A percentile compares a stretch with the other conserved stretches of the same genome.
phyloP scores from a whole-genome alignment of 2,113 vertebrate genomes.

The Thalassoma bifasciatum region DNA sequence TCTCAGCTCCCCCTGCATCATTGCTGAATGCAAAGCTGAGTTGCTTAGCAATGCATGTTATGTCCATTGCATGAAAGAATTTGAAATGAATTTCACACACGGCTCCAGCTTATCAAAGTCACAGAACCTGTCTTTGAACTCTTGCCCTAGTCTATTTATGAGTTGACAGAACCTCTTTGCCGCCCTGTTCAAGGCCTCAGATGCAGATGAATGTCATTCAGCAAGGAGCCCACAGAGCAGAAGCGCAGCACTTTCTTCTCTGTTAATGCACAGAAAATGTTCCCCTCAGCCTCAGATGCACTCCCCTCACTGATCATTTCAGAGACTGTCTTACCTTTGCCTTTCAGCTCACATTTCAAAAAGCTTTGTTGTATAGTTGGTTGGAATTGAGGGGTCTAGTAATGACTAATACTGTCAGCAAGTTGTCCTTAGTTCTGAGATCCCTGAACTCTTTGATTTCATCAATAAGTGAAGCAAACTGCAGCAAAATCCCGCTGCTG shows the following conservation, averaged over 20 bases:
- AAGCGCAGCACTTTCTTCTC: constrained; percentile 56
- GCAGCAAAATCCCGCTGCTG: neutral
- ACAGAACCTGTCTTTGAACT: neutral
- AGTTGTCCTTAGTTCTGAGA: neutral
- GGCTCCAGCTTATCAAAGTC: constrained; percentile 12
- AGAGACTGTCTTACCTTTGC: constrained; percentile 52
- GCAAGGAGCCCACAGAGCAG: constrained; percentile 47
- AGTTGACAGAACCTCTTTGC: constrained; percentile 2
- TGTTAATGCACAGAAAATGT: constrained; percentile 50
- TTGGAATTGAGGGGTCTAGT: constrained; percentile 5
- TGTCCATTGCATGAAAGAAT: constrained; percentile 6
- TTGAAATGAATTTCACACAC: constrained; percentile 7
- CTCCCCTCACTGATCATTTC: neutral
- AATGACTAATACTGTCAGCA: neutral
- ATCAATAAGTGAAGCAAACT: constrained; percentile 10
- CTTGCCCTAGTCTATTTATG: constrained; percentile 4
- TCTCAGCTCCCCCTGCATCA: neutral
- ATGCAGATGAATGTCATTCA: constrained; percentile 57
- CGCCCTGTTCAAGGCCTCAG: constrained; percentile 32
- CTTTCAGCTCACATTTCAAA: constrained; percentile 63
- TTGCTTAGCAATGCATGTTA: constrained; percentile 15
- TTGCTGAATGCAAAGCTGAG: constrained; percentile 5
- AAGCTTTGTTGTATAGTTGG: constrained; percentile 40
- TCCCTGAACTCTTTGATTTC: constrained; percentile 19
- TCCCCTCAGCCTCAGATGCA: constrained; percentile 51